phyloP scores from a whole-genome alignment of 1,140 invertebrate genomes.

The Trichonephila clavipes region DNA sequence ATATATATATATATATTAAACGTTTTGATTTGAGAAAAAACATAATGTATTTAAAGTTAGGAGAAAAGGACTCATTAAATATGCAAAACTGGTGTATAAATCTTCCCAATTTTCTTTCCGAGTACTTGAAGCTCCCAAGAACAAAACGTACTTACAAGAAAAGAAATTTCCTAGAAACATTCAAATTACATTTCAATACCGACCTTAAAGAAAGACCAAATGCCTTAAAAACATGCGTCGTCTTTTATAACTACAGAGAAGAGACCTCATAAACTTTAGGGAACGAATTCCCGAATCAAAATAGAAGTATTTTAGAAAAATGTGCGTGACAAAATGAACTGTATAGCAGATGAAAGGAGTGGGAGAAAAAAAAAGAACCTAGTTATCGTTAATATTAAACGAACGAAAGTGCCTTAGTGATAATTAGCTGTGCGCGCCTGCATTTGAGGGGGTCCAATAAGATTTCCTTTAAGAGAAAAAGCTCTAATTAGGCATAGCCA shows the following conservation, averaged over 20 bases:
- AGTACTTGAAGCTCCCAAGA: background rate
- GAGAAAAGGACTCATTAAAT: background rate
- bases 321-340: background rate
- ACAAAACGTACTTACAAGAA: background rate
- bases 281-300: conserved; percentile 7
- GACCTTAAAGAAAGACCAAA: background rate
- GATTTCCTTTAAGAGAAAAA: conserved; percentile 66
- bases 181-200: background rate
- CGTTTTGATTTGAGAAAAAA: no score
- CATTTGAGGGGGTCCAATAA: conserved; percentile 56
- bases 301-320: conserved; percentile 11
- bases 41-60: no score
- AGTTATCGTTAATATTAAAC: conserved; percentile 72
- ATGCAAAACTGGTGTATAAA: background rate
- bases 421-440: conserved; percentile 63
- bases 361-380: background rate
- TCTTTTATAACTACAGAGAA: background rate
- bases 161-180: background rate
- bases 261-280: background rate
- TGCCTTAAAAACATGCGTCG: background rate
- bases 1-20: no score
- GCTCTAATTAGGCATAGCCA: conserved; percentile 73
- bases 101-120: background rate
- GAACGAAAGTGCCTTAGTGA: conserved; percentile 61
- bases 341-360: background rate